A percentile compares a stretch with the other conserved stretches of the same genome.
phyloP scores from a whole-genome alignment of 2,797 vertebrate genomes.

The Austrolebias charrua region DNA sequence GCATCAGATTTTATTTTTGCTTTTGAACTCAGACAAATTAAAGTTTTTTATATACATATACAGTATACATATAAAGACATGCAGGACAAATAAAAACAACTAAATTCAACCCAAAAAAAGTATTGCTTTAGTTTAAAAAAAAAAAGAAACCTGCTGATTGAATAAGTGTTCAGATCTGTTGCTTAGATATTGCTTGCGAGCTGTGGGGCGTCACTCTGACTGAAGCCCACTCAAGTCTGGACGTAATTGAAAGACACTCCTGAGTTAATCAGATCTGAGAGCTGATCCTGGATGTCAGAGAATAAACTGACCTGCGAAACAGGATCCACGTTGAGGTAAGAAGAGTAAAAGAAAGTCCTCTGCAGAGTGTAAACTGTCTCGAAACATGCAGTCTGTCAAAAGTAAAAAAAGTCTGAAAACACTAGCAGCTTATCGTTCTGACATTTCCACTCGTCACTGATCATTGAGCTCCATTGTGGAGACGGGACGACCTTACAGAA shows the following conservation, averaged over 20 bases:
- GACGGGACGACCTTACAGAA: background rate
- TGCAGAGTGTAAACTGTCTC: background rate
- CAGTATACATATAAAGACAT: no score
- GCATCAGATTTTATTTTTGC: no score
- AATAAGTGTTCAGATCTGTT: background rate
- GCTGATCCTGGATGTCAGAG: background rate
- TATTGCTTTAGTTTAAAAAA: no score
- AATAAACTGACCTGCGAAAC: background rate
- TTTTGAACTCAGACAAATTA: no score
- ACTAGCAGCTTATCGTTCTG: background rate
- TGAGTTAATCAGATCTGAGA: background rate
- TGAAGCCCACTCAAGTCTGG: background rate
- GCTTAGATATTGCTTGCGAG: background rate
- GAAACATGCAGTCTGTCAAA: background rate
- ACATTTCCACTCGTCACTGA: conserved; percentile 1
- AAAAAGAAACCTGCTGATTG: no score
- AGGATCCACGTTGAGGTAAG: background rate
- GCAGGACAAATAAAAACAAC: no score
- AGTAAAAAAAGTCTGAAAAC: background rate
- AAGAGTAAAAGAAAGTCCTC: background rate
- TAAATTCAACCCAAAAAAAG: no score
- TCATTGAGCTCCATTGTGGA: conserved; percentile 3
- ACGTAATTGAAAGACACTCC: background rate
- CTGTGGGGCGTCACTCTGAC: background rate
- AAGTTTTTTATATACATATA: no score